Evolutionary conservation across 1,140 invertebrate species (phyloP), one percentile per base, ranked within the genome.

Genomic region (Thalassaphorura encarpata): DNA sequence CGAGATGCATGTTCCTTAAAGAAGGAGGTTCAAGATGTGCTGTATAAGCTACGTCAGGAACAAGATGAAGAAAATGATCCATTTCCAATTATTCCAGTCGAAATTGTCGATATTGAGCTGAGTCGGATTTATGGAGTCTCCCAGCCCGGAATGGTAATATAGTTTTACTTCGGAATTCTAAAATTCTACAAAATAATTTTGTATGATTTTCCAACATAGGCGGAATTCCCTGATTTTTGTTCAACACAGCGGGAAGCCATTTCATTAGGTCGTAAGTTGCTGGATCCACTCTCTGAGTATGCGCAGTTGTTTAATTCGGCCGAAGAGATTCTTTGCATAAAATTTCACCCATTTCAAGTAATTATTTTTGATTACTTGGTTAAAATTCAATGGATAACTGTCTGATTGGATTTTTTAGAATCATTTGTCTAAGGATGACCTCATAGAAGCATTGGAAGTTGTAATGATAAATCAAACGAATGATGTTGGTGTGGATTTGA

Each of bases 401-500:
- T 50, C 18, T 3, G 3, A 26, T 42, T 39, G 18, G 28, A 31
- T 51, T 50, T 63, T 75, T n/a, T 73, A 94, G 76, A 87, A 92
- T 67, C 82, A 89, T 67, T 68, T 97, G 15, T 69, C 79, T 0
- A 89, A 88, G 67, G 92, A 97, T 43, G 86, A 91, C 51, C 70
- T 96, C n/a, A 63, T 91, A 1, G 85, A 90, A 67, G 83, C 84
- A 11, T 74, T 97, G 1, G 83, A 90, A 58, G 68, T 90, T 18
- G 91, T 97, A 75, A 97, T 99, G 71, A 88, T 97, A 0, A 83
- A 82, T 66, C 78, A 90, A 49, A 89, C 93, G 0, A 97, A 97
- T 71, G 93, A 97, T 76, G 93, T 99, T 6, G 97, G 97, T 18
- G 91, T 99, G 0, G 96, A 99, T 70, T 81, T 99, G 4, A 99